Conservation (phyloP, 2,797 vertebrate species). For the Argentina silus region DNA sequence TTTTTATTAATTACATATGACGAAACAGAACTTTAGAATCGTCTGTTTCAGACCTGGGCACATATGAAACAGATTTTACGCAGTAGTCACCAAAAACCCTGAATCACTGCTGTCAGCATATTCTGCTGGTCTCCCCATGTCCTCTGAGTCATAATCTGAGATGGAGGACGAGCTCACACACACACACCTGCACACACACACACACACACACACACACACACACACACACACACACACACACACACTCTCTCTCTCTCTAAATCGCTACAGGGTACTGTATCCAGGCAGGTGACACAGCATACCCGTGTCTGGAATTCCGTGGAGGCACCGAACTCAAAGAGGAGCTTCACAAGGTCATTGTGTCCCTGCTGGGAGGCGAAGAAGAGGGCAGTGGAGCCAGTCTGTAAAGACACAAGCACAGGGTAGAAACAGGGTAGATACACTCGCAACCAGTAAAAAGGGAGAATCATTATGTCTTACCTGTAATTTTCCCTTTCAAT, state of each 20-base stretch:
- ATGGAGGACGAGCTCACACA: too few relatives aligned
- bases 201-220: too few relatives aligned
- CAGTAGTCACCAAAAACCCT: not conserved
- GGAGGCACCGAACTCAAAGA: slow-evolving; percentile 96
- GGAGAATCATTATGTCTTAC: not conserved
- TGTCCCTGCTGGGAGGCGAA: slow-evolving; percentile 96
- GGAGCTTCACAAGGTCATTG: slow-evolving; percentile 88
- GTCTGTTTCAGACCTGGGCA: not conserved
- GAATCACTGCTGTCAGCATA: slow-evolving; percentile 3
- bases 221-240: too few relatives aligned
- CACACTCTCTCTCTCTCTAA: not conserved
- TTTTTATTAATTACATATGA: too few relatives aligned
- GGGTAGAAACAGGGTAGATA: slow-evolving; percentile 33
- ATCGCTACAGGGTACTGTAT: not conserved
- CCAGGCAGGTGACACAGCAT: not conserved
- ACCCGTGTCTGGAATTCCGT: slow-evolving; percentile 95
- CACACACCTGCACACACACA: too few relatives aligned
- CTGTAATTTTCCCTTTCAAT: not conserved
- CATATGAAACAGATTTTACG: not conserved
- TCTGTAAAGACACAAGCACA: slow-evolving; percentile 74
- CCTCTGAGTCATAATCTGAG: slow-evolving; percentile 30
- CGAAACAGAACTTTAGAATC: too few relatives aligned
- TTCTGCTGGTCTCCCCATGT: slow-evolving; percentile 10
- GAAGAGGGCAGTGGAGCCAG: slow-evolving; percentile 93
- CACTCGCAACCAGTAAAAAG: not conserved